Base-by-base conservation (phyloP, 2,888 invertebrate genomes). In the Drosophila multiciliata region DNA sequence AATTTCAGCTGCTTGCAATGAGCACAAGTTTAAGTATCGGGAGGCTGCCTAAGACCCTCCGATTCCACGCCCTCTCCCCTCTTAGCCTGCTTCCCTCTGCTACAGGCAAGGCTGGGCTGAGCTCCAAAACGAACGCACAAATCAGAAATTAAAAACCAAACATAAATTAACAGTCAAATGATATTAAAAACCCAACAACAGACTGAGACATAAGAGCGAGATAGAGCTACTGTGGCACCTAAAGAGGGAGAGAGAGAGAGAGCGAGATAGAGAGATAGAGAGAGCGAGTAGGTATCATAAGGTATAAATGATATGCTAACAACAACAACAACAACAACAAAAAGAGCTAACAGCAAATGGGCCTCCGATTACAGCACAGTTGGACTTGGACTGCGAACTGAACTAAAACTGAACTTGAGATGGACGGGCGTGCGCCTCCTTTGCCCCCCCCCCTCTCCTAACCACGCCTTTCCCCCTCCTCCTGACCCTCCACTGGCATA, bases 101-200 rank as follows among this genome's bases (percentile, higher is more conserved):
- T 42, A 49, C 50, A 40, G 38, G 38, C 52, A 48, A 40, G 38
- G 38, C 52, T 36, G 62, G 6, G 29, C 63, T 65, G 67, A 67
- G 73, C 54, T 70, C 64, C 75, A 69, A 80, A 80, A 60, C 81
- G 89, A 90, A 90, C 83, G 82, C 89, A 91, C 91, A 91, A 90
- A 91, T 90, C 91, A 91, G 91, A 88, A 91, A 91, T 91, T 88
- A 88, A 90, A 90, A 83, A 90, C 88, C 91, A 75, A 82, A 88
- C 91, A 90, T 90, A 91, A 91, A 91, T 90, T 90, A 91, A 91
- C 87, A 88, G 84, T 78, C 89, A 88, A 90, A 84, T 82, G 80
- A 78, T 90, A 87, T 89, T 81, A 82, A 83, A 86, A 82, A 54
- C 73, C 75, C 36, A 38, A 26, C 36, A 55, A 40, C 58, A 65